phyloP scores from a whole-genome alignment of 2,888 invertebrate genomes.

The Epirrhoe tristata region DNA sequence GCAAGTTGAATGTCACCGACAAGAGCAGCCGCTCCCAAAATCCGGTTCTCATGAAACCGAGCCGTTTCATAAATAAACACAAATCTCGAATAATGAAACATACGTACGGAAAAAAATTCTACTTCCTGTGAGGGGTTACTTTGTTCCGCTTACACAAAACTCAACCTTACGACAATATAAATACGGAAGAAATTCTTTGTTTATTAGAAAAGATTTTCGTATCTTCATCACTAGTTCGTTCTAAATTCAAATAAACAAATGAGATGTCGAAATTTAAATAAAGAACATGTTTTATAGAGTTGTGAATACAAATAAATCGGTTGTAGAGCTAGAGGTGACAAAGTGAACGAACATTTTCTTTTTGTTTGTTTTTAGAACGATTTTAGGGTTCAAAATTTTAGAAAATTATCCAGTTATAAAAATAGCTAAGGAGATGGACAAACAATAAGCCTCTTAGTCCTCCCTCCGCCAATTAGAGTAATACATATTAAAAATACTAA shows the following conservation, averaged over 20 bases:
- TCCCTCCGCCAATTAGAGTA: no score
- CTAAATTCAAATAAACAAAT: conserved; percentile 37
- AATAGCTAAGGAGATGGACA: no score
- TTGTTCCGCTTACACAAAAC: conserved; percentile 44
- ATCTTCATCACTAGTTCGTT: conserved; percentile 31
- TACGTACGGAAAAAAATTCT: conserved; percentile 70
- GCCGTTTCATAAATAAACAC: conserved; percentile 69
- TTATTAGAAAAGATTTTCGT: conserved; percentile 29
- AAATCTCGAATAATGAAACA: conserved; percentile 69
- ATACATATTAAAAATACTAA: no score
- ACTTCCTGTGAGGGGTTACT: conserved; percentile 70
- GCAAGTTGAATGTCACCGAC: conserved; percentile 32
- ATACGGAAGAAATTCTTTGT: conserved; percentile 45
- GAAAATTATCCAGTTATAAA: no score
- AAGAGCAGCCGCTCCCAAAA: conserved; percentile 46
- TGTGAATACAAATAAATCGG: background rate
- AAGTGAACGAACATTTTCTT: no score
- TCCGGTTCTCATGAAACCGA: conserved; percentile 52
- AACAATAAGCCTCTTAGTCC: no score
- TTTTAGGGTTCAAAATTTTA: no score
- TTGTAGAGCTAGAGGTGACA: background rate
- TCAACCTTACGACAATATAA: conserved; percentile 36
- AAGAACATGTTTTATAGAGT: conserved; percentile 1
- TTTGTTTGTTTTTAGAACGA: no score
- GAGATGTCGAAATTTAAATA: conserved; percentile 24